phyloP scores from a whole-genome alignment of 2,797 vertebrate species.

The Calcarius lapponicus region DNA sequence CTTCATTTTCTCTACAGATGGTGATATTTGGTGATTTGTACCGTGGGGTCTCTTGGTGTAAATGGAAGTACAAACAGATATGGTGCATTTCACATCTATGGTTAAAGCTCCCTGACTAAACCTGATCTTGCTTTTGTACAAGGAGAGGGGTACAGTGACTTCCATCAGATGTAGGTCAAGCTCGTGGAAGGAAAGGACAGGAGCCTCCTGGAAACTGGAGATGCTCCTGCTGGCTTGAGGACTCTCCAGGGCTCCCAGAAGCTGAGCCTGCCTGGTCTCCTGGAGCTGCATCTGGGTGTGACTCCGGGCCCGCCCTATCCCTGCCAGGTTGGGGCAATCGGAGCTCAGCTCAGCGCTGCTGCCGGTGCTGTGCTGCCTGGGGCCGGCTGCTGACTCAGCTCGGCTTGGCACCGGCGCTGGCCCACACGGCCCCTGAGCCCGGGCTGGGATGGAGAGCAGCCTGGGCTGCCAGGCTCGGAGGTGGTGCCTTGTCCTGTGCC shows the following conservation, averaged over 20 bases:
- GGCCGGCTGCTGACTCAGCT: neutral
- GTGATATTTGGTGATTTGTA: neutral
- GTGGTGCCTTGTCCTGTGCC: neutral
- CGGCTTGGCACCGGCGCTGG: neutral
- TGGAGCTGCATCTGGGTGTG: neutral
- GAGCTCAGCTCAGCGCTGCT: neutral
- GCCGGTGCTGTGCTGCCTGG: too few relatives aligned
- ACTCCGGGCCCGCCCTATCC: neutral
- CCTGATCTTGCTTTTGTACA: neutral
- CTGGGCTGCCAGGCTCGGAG: neutral
- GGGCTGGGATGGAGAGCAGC: neutral
- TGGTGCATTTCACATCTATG: accelerated
- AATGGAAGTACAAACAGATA: neutral
- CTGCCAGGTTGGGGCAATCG: neutral
- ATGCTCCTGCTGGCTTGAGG: neutral
- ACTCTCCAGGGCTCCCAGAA: neutral
- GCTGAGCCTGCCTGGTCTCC: neutral
- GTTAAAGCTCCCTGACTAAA: neutral
- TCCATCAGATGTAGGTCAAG: neutral
- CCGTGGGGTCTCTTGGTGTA: neutral
- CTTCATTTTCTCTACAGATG: neutral
- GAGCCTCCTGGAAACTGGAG: neutral
- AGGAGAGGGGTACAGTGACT: neutral
- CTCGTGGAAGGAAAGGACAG: neutral
- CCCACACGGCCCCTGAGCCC: neutral